Conservation (phyloP, 2,797 vertebrate species). For the Coranthus polyacanthus region DNA sequence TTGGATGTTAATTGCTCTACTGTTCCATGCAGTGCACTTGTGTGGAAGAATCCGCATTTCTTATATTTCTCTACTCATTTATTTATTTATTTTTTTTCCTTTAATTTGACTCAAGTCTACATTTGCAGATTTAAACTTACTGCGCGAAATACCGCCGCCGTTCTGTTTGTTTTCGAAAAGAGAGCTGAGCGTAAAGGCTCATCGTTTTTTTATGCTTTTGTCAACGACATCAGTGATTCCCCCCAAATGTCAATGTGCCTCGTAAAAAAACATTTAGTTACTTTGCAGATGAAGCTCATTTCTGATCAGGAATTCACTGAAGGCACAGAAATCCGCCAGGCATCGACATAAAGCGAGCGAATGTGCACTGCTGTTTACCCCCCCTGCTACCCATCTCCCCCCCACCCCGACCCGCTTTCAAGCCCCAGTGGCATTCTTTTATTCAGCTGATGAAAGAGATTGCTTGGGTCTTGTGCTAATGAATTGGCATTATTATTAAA, state of each 20-base stretch:
- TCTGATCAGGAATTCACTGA: constrained; percentile 64
- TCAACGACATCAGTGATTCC: constrained; percentile 40
- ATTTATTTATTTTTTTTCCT: too few relatives aligned
- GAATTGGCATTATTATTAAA: constrained; percentile 86
- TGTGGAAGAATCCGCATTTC: too few relatives aligned
- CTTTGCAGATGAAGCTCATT: constrained; percentile 65
- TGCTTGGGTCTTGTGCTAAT: constrained; percentile 80
- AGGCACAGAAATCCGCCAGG: constrained; percentile 47
- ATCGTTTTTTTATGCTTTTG: constrained; percentile 26
- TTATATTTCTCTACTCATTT: too few relatives aligned
- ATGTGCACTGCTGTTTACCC: constrained; percentile 66
- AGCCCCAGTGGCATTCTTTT: constrained; percentile 74
- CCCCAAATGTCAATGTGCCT: constrained; percentile 31
- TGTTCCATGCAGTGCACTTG: too few relatives aligned
- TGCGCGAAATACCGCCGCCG: constrained; percentile 43
- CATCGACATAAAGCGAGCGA: constrained; percentile 50
- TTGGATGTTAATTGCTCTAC: too few relatives aligned
- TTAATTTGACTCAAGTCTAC: neutral
- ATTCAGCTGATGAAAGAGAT: constrained; percentile 82
- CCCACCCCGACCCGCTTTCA: constrained; percentile 62
- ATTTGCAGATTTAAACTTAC: constrained; percentile 28
- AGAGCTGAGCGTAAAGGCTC: neutral
- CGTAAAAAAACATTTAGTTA: constrained; percentile 47
- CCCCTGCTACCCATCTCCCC: constrained; percentile 17
- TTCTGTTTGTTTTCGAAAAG: constrained; percentile 35